Evolutionary conservation across 2,888 invertebrate species (phyloP), one percentile per base, ranked within the genome.

Genomic region (Cryptosula pallasiana): DNA sequence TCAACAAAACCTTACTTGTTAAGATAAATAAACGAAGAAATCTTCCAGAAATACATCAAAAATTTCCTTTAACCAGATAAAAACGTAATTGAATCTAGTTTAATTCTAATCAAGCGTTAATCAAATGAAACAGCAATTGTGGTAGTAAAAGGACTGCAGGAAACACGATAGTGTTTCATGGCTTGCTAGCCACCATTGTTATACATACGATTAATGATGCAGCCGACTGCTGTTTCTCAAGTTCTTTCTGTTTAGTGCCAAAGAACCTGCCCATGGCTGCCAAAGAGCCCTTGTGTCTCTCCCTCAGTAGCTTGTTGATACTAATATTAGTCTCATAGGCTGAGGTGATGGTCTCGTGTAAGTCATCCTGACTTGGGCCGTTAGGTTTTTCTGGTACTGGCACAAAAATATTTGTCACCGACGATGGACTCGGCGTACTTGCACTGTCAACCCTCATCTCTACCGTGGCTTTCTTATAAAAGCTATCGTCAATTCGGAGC

Each of bases 391-490:
- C n/a, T 5, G 55, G 55, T 13, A 63, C 63, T 16, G 63, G 63
- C 27, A 63, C 63, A 63, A 34, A 63, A 29, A 63, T 63, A 13
- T 63, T n/a, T 55, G 55, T 55, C 5, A 63, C 9, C 25, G 9
- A 5, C 13, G 16, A 5, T 13, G 13, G 20, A 32, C 32, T 32
- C 2, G 63, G 5, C 13, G 25, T 9, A 9, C 9, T 34, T 3
- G 25, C 2, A 27, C 34, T 63, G 34, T 32, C 32, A 3, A 34
- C 3, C 32, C 63, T 27, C 32, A 32, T 63, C n/a, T 63, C 63
- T n/a, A 63, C 63, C 34, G 63, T 63, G 2, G 63, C 63, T n/a
- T 63, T 63, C n/a, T 63, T 63, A n/a, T 63, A 63, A n/a, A 63
- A 63, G n/a, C 63, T 63, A n/a, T 63, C 63, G 32, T 63, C 63